Conservation (phyloP, 2,797 vertebrate species). For the Mus caroli region DNA sequence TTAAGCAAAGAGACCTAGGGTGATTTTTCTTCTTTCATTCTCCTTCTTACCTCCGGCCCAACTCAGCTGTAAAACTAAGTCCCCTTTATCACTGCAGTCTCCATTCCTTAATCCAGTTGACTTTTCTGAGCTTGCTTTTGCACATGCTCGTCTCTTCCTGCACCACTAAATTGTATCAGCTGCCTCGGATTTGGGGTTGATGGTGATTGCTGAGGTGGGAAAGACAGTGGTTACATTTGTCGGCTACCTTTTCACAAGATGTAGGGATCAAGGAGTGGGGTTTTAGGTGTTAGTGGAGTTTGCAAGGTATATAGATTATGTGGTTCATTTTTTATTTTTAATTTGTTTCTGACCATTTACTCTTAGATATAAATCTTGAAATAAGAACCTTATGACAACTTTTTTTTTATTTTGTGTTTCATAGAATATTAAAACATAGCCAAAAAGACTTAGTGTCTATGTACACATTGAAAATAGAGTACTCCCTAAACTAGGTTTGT, state of each 20-base stretch:
- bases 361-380: constrained; percentile 24
- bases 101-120: constrained; percentile 77
- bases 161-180: constrained; percentile 74
- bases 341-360: constrained; percentile 50
- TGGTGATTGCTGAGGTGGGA: constrained; percentile 63
- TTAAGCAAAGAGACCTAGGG: constrained; percentile 76
- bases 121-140: constrained; percentile 70
- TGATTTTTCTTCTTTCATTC: constrained; percentile 76
- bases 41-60: background rate
- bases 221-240: constrained; percentile 25
- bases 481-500: background rate
- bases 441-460: background rate
- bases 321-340: constrained; percentile 4
- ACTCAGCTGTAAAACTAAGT: constrained; percentile 74
- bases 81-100: constrained; percentile 77
- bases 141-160: constrained; percentile 71
- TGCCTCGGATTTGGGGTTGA: constrained; percentile 67
- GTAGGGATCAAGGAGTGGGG: background rate
- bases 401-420: background rate
- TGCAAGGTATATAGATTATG: background rate
- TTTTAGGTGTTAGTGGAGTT: background rate
- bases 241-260: background rate
- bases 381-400: background rate
- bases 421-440: background rate
- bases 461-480: background rate